Evolutionary conservation across 2,888 invertebrate species (phyloP).

Genomic region (Ptilodon capucinus): DNA sequence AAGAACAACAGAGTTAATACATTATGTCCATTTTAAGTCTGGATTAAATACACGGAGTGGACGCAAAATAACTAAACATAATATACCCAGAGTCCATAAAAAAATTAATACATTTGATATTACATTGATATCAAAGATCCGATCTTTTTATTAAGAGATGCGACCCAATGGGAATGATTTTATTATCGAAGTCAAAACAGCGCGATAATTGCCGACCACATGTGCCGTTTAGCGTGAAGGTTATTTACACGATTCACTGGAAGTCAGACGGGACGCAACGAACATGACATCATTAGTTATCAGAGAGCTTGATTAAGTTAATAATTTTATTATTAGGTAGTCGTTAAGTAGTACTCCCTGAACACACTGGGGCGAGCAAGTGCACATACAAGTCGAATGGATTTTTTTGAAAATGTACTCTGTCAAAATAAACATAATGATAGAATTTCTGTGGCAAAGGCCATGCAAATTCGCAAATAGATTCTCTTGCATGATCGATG

Average conservation of each 20-base stretch:
- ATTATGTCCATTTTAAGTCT: no score
- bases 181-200: conserved; percentile 32
- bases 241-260: conserved; percentile 52
- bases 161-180: conserved; percentile 8
- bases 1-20: no score
- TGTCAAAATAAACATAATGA: no score
- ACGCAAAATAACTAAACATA: not conserved
- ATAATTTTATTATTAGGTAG: conserved; percentile 1
- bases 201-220: conserved; percentile 44
- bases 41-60: no score
- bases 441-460: no score
- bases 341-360: conserved; percentile 16
- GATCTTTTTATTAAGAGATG: not conserved
- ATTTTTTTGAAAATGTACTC: no score
- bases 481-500: no score
- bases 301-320: conserved; percentile 39
- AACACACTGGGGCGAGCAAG: no score
- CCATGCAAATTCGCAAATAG: no score
- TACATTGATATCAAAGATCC: not conserved
- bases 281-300: conserved; percentile 53
- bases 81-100: not conserved
- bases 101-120: not conserved
- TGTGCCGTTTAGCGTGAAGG: conserved; percentile 56
- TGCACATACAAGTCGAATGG: no score
- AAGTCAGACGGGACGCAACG: conserved; percentile 48